phyloP scores from a whole-genome alignment of 2,888 invertebrate species.

The Amphipoea oculea region DNA sequence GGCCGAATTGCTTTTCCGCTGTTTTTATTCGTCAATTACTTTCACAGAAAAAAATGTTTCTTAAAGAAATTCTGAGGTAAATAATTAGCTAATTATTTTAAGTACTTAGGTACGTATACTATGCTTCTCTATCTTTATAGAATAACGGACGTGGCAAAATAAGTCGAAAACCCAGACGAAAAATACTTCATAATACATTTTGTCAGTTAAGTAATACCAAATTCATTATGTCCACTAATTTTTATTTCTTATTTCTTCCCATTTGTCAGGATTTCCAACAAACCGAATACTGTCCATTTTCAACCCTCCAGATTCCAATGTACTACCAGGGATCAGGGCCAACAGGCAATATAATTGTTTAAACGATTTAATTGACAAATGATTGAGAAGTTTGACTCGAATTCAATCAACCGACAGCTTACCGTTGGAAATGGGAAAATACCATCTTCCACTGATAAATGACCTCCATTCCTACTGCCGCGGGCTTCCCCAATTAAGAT shows the following conservation, averaged over 20 bases:
- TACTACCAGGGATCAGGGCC: not conserved
- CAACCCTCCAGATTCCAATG: not conserved
- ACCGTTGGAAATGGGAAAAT: conserved; percentile 6
- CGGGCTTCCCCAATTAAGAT: conserved; percentile 22
- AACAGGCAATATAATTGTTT: conserved; percentile 5
- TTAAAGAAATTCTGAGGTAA: no score
- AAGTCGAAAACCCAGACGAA: not conserved
- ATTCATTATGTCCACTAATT: not conserved
- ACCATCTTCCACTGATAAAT: not conserved
- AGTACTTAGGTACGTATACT: not conserved
- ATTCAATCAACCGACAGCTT: conserved; percentile 22
- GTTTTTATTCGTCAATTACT: not conserved
- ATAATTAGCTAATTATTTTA: not conserved
- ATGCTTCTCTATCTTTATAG: not conserved
- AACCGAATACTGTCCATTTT: not conserved
- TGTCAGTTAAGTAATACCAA: not conserved
- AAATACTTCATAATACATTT: not conserved
- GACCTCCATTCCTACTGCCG: not conserved
- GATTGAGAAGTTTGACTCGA: conserved; percentile 15
- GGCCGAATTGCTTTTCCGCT: no score
- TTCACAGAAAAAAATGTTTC: not conserved
- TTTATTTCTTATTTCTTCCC: not conserved
- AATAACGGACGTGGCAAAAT: no score
- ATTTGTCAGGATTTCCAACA: conserved; percentile 19
- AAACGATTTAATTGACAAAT: conserved; percentile 16